Evolutionary conservation across 2,888 invertebrate genomes (phyloP).

Genomic region (Theristus sp.): DNA sequence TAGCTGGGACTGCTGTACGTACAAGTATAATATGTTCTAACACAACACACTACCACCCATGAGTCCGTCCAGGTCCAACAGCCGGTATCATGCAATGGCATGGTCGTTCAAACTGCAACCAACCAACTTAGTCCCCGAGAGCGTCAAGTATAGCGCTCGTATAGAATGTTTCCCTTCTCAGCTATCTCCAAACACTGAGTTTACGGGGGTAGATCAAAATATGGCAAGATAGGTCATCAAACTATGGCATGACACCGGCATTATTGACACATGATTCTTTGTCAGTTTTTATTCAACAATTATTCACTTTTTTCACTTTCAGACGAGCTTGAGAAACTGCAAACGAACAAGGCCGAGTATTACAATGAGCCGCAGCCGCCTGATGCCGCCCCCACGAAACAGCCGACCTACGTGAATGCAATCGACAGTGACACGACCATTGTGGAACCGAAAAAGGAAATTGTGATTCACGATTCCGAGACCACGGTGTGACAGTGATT

Average conservation of each 20-base stretch:
- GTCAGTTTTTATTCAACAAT: background rate
- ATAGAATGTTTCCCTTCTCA: no score
- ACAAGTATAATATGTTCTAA: no score
- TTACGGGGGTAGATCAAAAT: no score
- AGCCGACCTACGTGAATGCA: background rate
- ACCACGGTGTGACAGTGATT: background rate
- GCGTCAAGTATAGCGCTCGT: no score
- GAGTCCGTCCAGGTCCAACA: no score
- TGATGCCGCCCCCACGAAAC: background rate
- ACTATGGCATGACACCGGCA: background rate
- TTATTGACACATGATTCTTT: background rate
- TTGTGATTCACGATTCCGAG: background rate
- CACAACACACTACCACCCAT: no score
- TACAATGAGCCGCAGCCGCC: background rate
- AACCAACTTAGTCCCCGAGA: no score
- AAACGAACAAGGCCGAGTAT: background rate
- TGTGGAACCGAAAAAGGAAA: background rate
- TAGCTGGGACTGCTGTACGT: no score
- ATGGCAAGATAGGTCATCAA: no score
- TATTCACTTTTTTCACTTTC: background rate
- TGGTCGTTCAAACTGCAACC: no score
- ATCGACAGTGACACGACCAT: background rate
- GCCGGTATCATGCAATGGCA: no score
- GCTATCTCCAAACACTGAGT: no score
- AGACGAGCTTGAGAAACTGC: background rate